Evolutionary conservation across 2,888 invertebrate species (phyloP).

Genomic region (Drosophila anomalipes): DNA sequence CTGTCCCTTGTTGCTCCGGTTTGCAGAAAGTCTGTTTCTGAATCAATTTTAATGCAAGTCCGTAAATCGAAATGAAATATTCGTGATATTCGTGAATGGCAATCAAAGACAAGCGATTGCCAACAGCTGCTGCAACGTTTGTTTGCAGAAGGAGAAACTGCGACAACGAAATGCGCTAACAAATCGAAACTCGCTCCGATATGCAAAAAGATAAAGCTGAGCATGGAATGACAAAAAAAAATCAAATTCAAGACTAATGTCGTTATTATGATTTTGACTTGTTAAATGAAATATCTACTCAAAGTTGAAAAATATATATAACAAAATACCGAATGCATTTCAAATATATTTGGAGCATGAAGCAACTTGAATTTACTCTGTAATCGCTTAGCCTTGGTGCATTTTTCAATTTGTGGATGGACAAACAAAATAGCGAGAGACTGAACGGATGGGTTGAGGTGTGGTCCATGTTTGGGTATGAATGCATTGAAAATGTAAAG

Average conservation of each 20-base stretch:
- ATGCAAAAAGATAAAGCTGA: neutral
- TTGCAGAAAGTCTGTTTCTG: neutral
- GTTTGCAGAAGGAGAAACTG: neutral
- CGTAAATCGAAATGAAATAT: slow-evolving; percentile 29
- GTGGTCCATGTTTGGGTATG: neutral
- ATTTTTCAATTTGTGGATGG: slow-evolving; percentile 49
- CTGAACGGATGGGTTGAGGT: neutral
- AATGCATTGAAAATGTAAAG: slow-evolving; percentile 16
- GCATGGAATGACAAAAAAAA: neutral
- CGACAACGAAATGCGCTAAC: neutral
- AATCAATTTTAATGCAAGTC: slow-evolving; percentile 10
- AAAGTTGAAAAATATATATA: neutral
- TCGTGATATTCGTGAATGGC: slow-evolving; percentile 31
- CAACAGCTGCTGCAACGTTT: neutral
- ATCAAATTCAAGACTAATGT: neutral
- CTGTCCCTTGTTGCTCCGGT: neutral
- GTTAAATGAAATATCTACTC: neutral
- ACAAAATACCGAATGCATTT: slow-evolving; percentile 48
- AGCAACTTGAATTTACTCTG: slow-evolving; percentile 23
- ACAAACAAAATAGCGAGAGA: slow-evolving; percentile 1
- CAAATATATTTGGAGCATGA: slow-evolving; percentile 29
- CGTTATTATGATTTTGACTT: neutral
- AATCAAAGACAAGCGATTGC: slow-evolving; percentile 42
- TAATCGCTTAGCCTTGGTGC: slow-evolving; percentile 34
- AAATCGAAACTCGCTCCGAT: neutral